Evolutionary conservation across 2,888 invertebrate genomes (phyloP).

Genomic region (Caenorhabditis zanzibari): DNA sequence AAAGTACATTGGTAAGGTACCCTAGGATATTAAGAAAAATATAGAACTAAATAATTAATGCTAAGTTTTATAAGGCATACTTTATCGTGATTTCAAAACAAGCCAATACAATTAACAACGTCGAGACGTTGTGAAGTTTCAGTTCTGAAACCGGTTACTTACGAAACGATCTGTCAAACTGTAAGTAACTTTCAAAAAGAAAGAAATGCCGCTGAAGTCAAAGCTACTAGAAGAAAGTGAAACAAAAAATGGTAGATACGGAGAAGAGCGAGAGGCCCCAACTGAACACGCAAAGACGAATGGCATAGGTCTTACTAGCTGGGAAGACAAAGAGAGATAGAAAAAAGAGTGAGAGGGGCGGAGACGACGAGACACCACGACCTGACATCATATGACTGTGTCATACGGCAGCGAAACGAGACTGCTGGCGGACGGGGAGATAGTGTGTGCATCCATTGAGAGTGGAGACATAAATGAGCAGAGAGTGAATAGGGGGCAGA

Average conservation of each 20-base stretch:
- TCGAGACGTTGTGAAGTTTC: not conserved
- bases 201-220: constrained; percentile 19
- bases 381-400: constrained; percentile 59
- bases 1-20: no score
- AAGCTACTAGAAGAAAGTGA: constrained; percentile 22
- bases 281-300: constrained; percentile 62
- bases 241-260: constrained; percentile 29
- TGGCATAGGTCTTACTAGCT: constrained; percentile 38
- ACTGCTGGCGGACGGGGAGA: constrained; percentile 37
- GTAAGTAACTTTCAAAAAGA: constrained; percentile 50
- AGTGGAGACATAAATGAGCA: not conserved
- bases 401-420: constrained; percentile 55
- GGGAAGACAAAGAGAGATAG: constrained; percentile 11
- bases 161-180: not conserved
- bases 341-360: constrained; percentile 44
- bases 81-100: not conserved
- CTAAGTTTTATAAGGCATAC: not conserved
- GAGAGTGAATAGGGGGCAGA: constrained; percentile 11
- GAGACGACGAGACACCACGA: constrained; percentile 44
- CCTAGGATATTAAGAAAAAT: not conserved
- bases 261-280: constrained; percentile 26
- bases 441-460: constrained; percentile 1
- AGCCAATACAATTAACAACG: not conserved
- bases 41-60: not conserved
- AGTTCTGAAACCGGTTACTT: constrained; percentile 40